Evolutionary conservation across 2,797 vertebrate species (phyloP).

Genomic region (Rhinophrynus dorsalis): DNA sequence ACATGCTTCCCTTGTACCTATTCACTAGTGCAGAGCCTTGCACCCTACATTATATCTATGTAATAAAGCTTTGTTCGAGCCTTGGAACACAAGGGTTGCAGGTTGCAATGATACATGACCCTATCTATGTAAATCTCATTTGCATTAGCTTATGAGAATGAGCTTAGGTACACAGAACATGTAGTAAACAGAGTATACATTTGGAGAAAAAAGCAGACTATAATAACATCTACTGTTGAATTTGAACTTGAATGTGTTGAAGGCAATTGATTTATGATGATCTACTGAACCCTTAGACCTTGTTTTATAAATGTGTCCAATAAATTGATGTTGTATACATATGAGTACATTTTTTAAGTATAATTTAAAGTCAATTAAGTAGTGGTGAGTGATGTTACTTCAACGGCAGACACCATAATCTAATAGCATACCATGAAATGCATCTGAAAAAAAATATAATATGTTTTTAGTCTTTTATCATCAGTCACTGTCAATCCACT

Average conservation of each 20-base stretch:
- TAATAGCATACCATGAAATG: conserved; percentile 21
- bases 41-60: too few species aligned
- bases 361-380: conserved; percentile 27
- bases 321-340: conserved; percentile 46
- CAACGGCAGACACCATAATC: conserved; percentile 42
- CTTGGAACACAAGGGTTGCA: too few species aligned
- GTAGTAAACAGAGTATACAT: too few species aligned
- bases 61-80: too few species aligned
- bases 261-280: conserved; percentile 46
- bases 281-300: conserved; percentile 30
- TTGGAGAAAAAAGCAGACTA: neutral
- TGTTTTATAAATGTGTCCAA: conserved; percentile 37
- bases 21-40: too few species aligned
- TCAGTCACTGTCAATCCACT: conserved; percentile 42
- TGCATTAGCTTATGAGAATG: too few species aligned
- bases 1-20: too few species aligned
- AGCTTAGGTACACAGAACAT: too few species aligned
- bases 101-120: too few species aligned
- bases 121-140: too few species aligned
- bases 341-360: conserved; percentile 36
- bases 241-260: conserved; percentile 33
- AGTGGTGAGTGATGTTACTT: conserved; percentile 33
- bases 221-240: neutral
- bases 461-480: conserved; percentile 46
- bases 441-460: conserved; percentile 34